Base-by-base conservation (phyloP, 1,140 invertebrate species). In the Latrodectus geometricus region DNA sequence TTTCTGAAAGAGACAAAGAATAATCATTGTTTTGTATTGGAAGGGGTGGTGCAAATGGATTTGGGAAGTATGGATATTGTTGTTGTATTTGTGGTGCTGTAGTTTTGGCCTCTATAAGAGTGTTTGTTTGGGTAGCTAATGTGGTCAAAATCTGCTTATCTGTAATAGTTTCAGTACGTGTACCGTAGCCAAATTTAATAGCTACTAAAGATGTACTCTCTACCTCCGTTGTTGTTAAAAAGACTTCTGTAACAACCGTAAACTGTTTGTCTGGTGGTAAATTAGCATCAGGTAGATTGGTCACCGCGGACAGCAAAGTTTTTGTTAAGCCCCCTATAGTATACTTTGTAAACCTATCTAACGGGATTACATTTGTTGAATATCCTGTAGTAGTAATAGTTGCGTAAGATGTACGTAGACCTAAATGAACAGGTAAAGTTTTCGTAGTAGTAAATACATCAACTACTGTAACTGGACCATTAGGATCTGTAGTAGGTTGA, bases 21-120 rank as follows among this genome's bases (percentile, higher is more conserved):
- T 65, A 82, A 17, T 68, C 78, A n/a, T 76, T 48, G 48, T 77
- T 90, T 65, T 86, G 89, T 35, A 75, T 48, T 11, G 87, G 92
- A 12, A 68, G 72, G 11, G 49, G 84, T 88, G 80, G 87, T 92
- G 92, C 93, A 92, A 76, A 94, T 89, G 20, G 92, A 93, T 85
- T 88, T 17, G 87, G 68, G 23, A 75, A 84, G 80, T 94, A 90
- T 68, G 94, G 86, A 56, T 86, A 80, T 23, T 79, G 77, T 52
- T 69, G 74, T 15, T 66, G 81, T 15, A 80, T 17, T 56, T 81
- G 35, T 7, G 75, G 9, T 52, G 69, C 65, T 5, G 87, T 23
- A 20, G 87, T 50, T 49, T 87, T 66, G 48, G 74, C 20, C 15
- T 88, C 88, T 3, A 78, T 56, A n/a, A 88, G 86, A 8, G 89